Conservation (phyloP, 2,888 invertebrate species). For the Ectemnius cavifrons region DNA sequence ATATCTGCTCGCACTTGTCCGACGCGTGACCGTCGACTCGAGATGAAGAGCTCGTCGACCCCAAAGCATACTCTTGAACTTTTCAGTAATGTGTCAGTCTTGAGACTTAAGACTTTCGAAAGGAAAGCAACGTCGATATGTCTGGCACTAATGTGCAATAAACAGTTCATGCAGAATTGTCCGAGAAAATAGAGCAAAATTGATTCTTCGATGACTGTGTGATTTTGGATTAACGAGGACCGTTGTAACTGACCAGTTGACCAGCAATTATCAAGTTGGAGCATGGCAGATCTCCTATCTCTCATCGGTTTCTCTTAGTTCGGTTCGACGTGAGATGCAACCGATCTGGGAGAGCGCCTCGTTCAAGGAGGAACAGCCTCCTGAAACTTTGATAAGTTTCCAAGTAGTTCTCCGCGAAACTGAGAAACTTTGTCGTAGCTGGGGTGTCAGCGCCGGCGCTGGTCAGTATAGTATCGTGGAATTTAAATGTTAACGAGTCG, state of each 20-base stretch:
- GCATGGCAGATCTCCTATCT: neutral
- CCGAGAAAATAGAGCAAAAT: neutral
- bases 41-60: slow-evolving; percentile 61
- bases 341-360: slow-evolving; percentile 15
- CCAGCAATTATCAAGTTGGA: slow-evolving; percentile 31
- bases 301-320: neutral
- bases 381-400: slow-evolving; percentile 29
- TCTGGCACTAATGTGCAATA: too few relatives aligned
- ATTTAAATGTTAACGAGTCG: slow-evolving; percentile 24
- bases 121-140: too few relatives aligned
- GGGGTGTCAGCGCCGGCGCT: neutral
- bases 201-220: slow-evolving; percentile 43
- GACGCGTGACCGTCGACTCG: slow-evolving; percentile 60
- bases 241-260: slow-evolving; percentile 29
- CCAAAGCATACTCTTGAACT: neutral
- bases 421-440: slow-evolving; percentile 9
- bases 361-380: slow-evolving; percentile 14
- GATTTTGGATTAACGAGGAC: slow-evolving; percentile 42
- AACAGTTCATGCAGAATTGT: too few relatives aligned
- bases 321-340: neutral
- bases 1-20: too few relatives aligned
- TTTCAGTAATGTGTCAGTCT: too few relatives aligned
- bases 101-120: too few relatives aligned
- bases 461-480: slow-evolving; percentile 11
- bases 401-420: slow-evolving; percentile 28